Conservation (phyloP, 2,888 invertebrate species). For the Glyphotaelius pellucidus region DNA sequence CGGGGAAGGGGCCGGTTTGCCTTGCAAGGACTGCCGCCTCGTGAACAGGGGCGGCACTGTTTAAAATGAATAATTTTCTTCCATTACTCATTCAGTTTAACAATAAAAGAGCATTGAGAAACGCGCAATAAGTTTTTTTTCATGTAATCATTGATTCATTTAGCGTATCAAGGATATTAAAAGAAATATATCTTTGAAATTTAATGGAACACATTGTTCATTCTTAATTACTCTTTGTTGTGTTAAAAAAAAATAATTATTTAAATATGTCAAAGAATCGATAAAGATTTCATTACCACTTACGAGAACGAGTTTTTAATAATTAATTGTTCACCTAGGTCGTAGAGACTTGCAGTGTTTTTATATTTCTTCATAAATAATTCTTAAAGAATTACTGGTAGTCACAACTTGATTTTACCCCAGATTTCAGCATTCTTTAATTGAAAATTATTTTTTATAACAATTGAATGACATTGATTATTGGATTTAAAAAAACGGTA, state of each 20-base stretch:
- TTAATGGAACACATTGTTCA: not conserved
- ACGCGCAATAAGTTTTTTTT: not conserved
- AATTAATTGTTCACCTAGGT: not conserved
- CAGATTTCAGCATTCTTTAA: no score
- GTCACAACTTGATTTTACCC: no score
- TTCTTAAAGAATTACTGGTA: no score
- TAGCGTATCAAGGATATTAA: not conserved
- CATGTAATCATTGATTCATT: not conserved
- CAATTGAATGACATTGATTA: not conserved
- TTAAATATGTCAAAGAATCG: not conserved
- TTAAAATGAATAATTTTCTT: not conserved
- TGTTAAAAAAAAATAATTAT: not conserved
- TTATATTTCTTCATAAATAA: no score
- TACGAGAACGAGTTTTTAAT: not conserved
- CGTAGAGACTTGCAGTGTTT: no score
- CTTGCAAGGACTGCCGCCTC: slow-evolving; percentile 60
- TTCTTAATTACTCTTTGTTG: not conserved
- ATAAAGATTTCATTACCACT: not conserved
- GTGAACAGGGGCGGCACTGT: slow-evolving; percentile 14
- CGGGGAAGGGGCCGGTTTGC: slow-evolving; percentile 54
- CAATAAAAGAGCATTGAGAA: not conserved
- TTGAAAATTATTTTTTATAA: no score
- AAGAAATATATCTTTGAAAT: not conserved
- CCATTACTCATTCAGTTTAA: not conserved
- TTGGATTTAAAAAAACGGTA: not conserved